A percentile compares a stretch with the other conserved stretches of the same genome.
Conservation (phyloP, 1,140 invertebrate genomes). For the Zeugodacus cucurbitae region DNA sequence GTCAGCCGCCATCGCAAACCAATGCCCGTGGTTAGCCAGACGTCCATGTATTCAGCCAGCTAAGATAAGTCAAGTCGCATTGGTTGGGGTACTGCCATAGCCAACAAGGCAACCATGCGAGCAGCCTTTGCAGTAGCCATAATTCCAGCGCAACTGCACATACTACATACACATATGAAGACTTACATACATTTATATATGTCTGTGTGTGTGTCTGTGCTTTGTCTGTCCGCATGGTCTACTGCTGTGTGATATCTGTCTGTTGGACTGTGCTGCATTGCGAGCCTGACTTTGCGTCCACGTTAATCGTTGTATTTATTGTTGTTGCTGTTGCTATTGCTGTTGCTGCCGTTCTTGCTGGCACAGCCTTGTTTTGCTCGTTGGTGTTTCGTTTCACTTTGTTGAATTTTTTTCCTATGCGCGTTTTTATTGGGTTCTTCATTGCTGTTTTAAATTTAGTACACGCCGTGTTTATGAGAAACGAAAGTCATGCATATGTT, state of each 20-base stretch:
- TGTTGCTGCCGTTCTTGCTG: constrained; percentile 19
- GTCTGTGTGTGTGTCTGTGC: neutral
- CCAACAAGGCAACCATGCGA: neutral
- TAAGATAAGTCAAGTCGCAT: neutral
- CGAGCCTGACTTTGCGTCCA: neutral
- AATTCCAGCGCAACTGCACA: neutral
- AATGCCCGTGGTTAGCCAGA: neutral
- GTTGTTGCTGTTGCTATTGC: constrained; percentile 39
- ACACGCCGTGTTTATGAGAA: constrained; percentile 36
- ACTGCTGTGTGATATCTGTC: neutral
- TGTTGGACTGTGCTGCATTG: neutral
- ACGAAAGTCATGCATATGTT: constrained; percentile 37
- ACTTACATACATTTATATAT: neutral
- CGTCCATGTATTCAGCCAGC: neutral
- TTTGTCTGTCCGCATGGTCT: neutral
- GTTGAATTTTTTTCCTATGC: neutral
- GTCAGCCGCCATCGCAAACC: neutral
- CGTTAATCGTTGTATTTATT: constrained; percentile 26
- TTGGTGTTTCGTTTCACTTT: constrained; percentile 2
- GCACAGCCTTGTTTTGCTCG: neutral
- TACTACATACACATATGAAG: neutral
- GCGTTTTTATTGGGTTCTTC: constrained; percentile 26
- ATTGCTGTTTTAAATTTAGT: constrained; percentile 41
- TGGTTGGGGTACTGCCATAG: neutral
- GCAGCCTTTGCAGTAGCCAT: neutral